These are phyloP conservation scores for Patella caerulea DNA, from an alignment of 2,888 invertebrate genomes.

Conservation along the genomic window DNA sequence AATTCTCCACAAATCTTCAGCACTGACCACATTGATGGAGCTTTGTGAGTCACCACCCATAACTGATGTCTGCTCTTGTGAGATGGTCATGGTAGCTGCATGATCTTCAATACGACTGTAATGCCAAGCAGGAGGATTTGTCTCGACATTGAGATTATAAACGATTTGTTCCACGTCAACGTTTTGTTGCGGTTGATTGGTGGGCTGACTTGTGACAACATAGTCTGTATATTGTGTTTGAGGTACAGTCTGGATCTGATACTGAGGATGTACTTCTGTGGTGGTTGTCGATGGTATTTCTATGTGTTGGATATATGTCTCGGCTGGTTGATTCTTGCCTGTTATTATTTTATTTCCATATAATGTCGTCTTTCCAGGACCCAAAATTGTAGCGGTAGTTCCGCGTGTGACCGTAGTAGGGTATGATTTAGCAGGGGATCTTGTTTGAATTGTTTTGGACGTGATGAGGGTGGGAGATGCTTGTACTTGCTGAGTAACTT, in stretches of 20 bases:
- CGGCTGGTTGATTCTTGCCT: not conserved
- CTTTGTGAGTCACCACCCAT: not conserved
- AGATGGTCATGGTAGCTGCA: not conserved
- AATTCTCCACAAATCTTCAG: slow-evolving; percentile 4
- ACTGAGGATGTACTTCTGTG: not conserved
- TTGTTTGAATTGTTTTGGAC: not conserved
- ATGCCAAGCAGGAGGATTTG: not conserved
- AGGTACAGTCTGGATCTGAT: not conserved
- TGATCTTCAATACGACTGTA: slow-evolving; percentile 4
- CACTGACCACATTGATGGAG: not conserved
- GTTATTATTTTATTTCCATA: not conserved
- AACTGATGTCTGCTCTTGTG: not conserved
- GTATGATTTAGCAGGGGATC: not conserved
- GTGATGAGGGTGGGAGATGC: not conserved
- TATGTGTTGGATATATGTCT: not conserved
- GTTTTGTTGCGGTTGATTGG: not conserved
- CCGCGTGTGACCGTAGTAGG: not conserved
- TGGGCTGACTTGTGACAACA: not conserved
- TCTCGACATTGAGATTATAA: not conserved
- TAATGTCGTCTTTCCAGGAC: not conserved
- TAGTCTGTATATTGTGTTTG: not conserved
- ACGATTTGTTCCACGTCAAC: not conserved
- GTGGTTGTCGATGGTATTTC: not conserved
- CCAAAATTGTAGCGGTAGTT: not conserved
- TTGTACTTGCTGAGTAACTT: not conserved